Base-by-base conservation (phyloP, 2,888 invertebrate species). In the Aspidiotus destructor region DNA sequence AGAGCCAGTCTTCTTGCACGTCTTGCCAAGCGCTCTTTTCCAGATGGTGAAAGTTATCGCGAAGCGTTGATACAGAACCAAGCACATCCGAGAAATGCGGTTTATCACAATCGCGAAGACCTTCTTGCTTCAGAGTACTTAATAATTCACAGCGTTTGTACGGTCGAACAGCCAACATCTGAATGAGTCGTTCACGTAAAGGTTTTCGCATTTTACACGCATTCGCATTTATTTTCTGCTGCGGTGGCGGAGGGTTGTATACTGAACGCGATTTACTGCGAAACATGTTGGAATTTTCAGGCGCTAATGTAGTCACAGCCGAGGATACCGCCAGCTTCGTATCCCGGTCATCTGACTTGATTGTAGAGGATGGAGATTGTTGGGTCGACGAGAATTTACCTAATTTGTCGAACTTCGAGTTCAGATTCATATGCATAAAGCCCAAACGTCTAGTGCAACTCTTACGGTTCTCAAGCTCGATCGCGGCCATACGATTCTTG, bases 1-100 rank as follows among this genome's bases (percentile, higher is more conserved):
- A 94, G 71, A 92, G 91, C 95, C 96, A 96, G 77, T 91, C 89
- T 76, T 90, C 90, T 75, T 91, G 88, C 73, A 94, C 92, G 77
- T 96, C 95, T 77, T 89, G 90, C 92, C 93, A 96, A 75, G 89
- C 83, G 76, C 88, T 86, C 76, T 89, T 87, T 75, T 87, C 86
- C 78, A 96, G 83, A 76, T 89, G 87, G 81, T 89, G 95, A 76
- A 87, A 87, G 80, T 95, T 94, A 80, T 94, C 92, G 78, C 88
- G 87, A 80, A 90, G 82, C 73, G 80, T 82, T 74, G 92, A 86
- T 61, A 74, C 72, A 42, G 70, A 71, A 62, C 69, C 87, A 76
- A 95, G 81, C 74, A 92, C 85, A 76, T 84, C 84, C 78, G 84
- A 86, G 76, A 94, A 83, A 74, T 85, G 81, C 76, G 83, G 84